Conservation (phyloP, 2,113 vertebrate species). For the Labeo rohita region DNA sequence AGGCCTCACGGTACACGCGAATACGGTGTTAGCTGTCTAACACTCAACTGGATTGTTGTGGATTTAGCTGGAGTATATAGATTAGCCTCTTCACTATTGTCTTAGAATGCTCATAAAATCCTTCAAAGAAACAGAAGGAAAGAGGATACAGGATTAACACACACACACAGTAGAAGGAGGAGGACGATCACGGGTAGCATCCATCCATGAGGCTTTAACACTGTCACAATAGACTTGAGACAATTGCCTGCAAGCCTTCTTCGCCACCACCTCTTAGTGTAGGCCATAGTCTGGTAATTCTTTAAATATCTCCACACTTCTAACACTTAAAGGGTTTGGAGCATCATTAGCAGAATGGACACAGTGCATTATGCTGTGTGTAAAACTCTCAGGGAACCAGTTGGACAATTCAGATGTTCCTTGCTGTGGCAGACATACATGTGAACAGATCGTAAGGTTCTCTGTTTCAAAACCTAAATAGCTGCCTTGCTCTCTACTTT, state of each 20-base stretch:
- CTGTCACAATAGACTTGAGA: conserved; percentile 69
- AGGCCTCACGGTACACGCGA: conserved; percentile 72
- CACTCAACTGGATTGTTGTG: conserved; percentile 78
- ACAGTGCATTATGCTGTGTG: conserved; percentile 56
- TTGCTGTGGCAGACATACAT: background rate
- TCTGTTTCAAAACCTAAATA: background rate
- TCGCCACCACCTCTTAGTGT: conserved; percentile 61
- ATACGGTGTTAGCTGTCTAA: conserved; percentile 69
- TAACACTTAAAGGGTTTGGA: background rate
- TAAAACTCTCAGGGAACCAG: background rate
- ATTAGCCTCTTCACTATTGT: conserved; percentile 79
- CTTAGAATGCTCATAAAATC: conserved; percentile 80
- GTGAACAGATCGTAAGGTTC: background rate
- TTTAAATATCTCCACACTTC: conserved; percentile 30
- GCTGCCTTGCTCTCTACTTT: background rate
- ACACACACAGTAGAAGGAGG: conserved; percentile 56
- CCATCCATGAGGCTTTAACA: conserved; percentile 33
- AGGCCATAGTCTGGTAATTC: conserved; percentile 55
- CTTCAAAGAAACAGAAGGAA: conserved; percentile 72
- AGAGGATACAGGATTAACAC: conserved; percentile 80
- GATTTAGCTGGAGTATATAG: conserved; percentile 80
- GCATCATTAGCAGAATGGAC: conserved; percentile 66
- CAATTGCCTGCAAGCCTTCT: conserved; percentile 70
- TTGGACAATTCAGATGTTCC: background rate
- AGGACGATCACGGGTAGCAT: conserved; percentile 33